Evolutionary conservation across 2,888 invertebrate genomes (phyloP), one percentile per base, ranked within the genome.

Genomic region (Epiblema foenella): DNA sequence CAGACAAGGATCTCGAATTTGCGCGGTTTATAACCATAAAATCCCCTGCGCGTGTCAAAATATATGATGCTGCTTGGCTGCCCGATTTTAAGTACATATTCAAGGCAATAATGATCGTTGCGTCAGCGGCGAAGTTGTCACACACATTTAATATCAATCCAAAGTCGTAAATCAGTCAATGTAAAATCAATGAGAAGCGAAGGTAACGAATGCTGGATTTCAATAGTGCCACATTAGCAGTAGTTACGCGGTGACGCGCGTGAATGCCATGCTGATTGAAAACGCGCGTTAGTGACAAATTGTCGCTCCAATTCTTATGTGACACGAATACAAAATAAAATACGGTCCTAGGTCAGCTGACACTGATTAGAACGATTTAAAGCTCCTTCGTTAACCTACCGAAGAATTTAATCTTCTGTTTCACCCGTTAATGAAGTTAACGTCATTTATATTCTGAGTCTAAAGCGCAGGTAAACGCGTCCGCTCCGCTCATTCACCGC

Each of bases 191-290:
- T 83, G 82, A 78, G 82, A 83, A 85, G 84, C 81, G 81, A 74
- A 79, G 79, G 77, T 75, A 77, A 77, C 86, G 89, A 87, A 88
- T 89, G 87, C 83, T 88, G 89, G 91, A 90, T 87, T 90, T 90
- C 89, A 89, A 89, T 90, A 85, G 79, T 74, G 81, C 79, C 82
- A 83, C 87, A 89, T 90, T 91, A 90, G 83, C 83, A 88, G 84
- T 86, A 86, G 86, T 87, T 87, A 87, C 78, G 85, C 83, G 85
- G 85, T 86, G 86, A 81, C 83, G 88, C 78, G 86, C 91, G 91
- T 91, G 91, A 89, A 89, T 87, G 87, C 85, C 86, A 91, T 92
- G 83, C 84, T 87, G 89, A 91, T 90, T 89, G 84, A 83, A 85
- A 87, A 86, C 83, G 82, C 85, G 85, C 88, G 86, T 86, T 86